Conservation (phyloP, 2,113 vertebrate species). For the Cyrtonyx montezumae region DNA sequence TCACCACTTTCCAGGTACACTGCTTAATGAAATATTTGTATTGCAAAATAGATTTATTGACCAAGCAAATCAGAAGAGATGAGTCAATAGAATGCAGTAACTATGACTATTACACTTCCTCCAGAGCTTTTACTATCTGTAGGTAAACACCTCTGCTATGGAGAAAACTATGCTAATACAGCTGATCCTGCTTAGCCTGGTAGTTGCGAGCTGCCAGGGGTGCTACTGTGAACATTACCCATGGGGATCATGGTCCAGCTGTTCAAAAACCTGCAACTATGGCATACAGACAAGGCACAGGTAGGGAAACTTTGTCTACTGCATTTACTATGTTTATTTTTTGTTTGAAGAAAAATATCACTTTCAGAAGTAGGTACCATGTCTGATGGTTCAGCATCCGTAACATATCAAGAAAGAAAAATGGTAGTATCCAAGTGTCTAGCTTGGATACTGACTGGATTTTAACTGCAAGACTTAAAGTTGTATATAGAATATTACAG, state of each 20-base stretch:
- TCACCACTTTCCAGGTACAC: background rate
- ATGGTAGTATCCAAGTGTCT: background rate
- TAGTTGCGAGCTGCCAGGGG: constrained; percentile 53
- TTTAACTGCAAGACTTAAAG: background rate
- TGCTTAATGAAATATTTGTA: background rate
- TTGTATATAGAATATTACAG: background rate
- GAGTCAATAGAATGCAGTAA: background rate
- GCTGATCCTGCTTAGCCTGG: constrained; percentile 70
- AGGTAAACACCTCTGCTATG: background rate
- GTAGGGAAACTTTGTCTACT: constrained; percentile 58
- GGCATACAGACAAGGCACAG: constrained; percentile 85
- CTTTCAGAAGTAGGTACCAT: accelerated
- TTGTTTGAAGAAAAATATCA: background rate
- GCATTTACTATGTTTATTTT: background rate
- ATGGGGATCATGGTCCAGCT: constrained; percentile 86
- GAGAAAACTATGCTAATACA: background rate
- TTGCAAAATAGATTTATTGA: background rate
- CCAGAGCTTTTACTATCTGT: background rate
- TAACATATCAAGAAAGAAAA: background rate
- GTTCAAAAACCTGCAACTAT: constrained; percentile 86
- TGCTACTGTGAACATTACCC: constrained; percentile 90
- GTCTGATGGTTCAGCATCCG: background rate
- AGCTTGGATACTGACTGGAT: background rate
- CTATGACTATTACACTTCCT: background rate
- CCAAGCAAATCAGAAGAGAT: background rate